Percentiles rank a stretch among this genome's conserved stretches.
Evolutionary conservation across 1,140 invertebrate species (phyloP).

Genomic region (Trichomalopsis sarcophagae): DNA sequence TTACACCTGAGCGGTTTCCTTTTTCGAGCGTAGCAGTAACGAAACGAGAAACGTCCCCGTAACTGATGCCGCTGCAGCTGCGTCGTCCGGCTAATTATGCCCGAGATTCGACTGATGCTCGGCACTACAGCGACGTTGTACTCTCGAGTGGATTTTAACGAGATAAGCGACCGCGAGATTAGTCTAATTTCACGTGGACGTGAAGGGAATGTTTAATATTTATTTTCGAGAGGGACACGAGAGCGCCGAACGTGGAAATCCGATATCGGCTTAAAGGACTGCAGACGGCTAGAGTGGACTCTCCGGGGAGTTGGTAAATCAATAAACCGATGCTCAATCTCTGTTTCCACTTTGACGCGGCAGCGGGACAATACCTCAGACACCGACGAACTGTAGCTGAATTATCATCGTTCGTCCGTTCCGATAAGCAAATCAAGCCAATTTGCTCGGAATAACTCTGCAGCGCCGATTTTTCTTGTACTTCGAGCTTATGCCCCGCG

Average conservation of each 20-base stretch:
- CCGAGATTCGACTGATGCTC: not conserved
- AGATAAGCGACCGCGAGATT: not conserved
- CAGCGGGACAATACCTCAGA: not conserved
- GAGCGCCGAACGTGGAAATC: not conserved
- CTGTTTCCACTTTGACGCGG: not conserved
- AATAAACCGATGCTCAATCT: not conserved
- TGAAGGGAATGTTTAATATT: not conserved
- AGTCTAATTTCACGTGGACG: not conserved
- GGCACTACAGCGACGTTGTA: not conserved
- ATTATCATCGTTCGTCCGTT: not conserved
- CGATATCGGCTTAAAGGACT: not conserved
- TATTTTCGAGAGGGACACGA: not conserved
- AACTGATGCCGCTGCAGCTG: slow-evolving; percentile 17
- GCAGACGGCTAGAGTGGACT: too few species aligned
- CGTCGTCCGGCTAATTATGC: slow-evolving; percentile 31
- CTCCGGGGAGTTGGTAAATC: not conserved
- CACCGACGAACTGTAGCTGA: not conserved
- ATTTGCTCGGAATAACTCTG: not conserved
- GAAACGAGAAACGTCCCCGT: slow-evolving; percentile 16
- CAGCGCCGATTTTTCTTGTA: too few species aligned
- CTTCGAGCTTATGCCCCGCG: too few species aligned
- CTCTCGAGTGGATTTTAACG: not conserved
- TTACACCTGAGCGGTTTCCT: slow-evolving; percentile 47
- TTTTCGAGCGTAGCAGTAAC: slow-evolving; percentile 32
- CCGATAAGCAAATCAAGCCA: not conserved